Percentiles rank a stretch among this genome's conserved stretches.
Conservation (phyloP, 2,888 invertebrate species). For the Aleiodes leptofemur region DNA sequence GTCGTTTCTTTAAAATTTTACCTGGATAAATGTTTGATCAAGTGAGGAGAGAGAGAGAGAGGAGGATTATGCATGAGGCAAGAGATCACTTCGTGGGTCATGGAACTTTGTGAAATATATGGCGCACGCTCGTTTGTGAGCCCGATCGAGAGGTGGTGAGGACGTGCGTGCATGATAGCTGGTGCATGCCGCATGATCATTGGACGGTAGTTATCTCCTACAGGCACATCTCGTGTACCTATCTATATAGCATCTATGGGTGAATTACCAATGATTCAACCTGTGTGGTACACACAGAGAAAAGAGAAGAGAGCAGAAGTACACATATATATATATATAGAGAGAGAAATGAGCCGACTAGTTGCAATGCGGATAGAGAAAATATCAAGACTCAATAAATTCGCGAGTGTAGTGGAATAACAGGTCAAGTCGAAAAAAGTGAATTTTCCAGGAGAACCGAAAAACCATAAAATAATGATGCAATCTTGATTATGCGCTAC, state of each 20-base stretch:
- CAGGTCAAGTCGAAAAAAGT: no score
- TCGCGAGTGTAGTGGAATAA: no score
- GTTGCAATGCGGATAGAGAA: no score
- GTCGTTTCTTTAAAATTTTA: background rate
- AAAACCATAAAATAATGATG: no score
- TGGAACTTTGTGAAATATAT: conserved; percentile 23
- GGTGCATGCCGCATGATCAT: conserved; percentile 31
- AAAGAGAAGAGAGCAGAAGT: no score
- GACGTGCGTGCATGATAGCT: conserved; percentile 29
- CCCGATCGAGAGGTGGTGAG: background rate
- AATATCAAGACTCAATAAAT: background rate
- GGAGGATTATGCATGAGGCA: conserved; percentile 7
- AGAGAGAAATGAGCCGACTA: no score
- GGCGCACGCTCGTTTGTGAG: conserved; percentile 1
- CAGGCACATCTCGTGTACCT: conserved; percentile 29
- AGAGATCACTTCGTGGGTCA: conserved; percentile 11
- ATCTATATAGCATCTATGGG: conserved; percentile 25
- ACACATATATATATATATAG: no score
- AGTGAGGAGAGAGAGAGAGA: background rate
- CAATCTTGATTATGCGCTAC: no score
- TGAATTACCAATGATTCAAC: conserved; percentile 67
- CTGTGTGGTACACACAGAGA: conserved; percentile 58
- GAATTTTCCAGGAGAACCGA: no score
- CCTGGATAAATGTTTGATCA: conserved; percentile 22
- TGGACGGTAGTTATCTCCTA: conserved; percentile 58